A percentile compares a stretch with the other conserved stretches of the same genome.
Evolutionary conservation across 2,888 invertebrate genomes (phyloP).

Genomic region (Meiosimyza platycephala): DNA sequence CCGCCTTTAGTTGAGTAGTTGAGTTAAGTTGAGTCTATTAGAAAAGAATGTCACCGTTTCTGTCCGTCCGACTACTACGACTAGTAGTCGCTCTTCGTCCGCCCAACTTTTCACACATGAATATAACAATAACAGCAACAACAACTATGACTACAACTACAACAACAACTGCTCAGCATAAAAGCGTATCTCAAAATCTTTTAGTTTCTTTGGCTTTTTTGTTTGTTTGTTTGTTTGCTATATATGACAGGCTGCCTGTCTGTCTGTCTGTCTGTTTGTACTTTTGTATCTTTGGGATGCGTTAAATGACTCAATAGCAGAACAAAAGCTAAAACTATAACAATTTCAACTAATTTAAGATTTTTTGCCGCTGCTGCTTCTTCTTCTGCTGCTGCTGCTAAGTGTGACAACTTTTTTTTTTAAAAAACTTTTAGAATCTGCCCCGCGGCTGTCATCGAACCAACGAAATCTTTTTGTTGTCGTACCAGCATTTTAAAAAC

Average conservation of each 20-base stretch:
- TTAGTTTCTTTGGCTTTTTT: neutral
- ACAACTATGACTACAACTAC: too few relatives aligned
- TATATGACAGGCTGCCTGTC: neutral
- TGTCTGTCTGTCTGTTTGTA: too few relatives aligned
- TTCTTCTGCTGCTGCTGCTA: neutral
- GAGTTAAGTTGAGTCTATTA: conserved; percentile 7
- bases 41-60: conserved; percentile 17
- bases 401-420: too few relatives aligned
- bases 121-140: neutral
- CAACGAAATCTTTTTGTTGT: too few relatives aligned
- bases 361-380: neutral
- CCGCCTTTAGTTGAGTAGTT: too few relatives aligned
- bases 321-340: conserved; percentile 1
- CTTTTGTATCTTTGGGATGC: conserved; percentile 8
- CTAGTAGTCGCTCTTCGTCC: neutral
- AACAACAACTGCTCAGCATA: neutral
- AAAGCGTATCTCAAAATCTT: neutral
- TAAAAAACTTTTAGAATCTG: too few relatives aligned
- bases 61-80: neutral
- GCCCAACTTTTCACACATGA: conserved; percentile 14
- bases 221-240: neutral
- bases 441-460: too few relatives aligned
- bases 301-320: conserved; percentile 20
- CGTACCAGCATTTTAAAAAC: too few relatives aligned
- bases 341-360: conserved; percentile 18